A percentile compares a stretch with the other conserved stretches of the same genome.
phyloP scores from a whole-genome alignment of 1,140 invertebrate species.

The Telenomus remus region DNA sequence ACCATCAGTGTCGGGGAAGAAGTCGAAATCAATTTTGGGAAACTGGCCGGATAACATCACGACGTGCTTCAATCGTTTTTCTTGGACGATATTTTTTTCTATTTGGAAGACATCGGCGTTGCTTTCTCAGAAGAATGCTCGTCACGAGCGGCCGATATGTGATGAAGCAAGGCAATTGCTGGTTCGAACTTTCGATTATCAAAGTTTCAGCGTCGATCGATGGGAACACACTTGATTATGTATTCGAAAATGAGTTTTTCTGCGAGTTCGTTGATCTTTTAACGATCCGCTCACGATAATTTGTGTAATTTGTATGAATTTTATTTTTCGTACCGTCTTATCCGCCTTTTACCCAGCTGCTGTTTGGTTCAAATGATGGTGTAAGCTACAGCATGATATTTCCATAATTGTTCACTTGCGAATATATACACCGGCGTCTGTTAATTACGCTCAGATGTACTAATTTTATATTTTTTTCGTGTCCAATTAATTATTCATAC shows the following conservation, averaged over 20 bases:
- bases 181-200: slow-evolving; percentile 37
- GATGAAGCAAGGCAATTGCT: slow-evolving; percentile 44
- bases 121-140: slow-evolving; percentile 50
- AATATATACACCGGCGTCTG: neutral
- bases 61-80: slow-evolving; percentile 46
- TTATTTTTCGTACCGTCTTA: neutral
- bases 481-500: no score
- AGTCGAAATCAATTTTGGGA: no score
- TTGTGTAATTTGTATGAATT: slow-evolving; percentile 2
- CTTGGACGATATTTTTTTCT: slow-evolving; percentile 14
- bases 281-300: slow-evolving; percentile 9
- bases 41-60: slow-evolving; percentile 51
- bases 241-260: slow-evolving; percentile 34
- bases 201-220: slow-evolving; percentile 19
- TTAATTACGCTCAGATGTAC: no score
- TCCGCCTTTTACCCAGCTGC: no score
- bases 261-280: slow-evolving; percentile 7
- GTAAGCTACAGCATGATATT: slow-evolving; percentile 1
- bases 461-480: no score
- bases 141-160: slow-evolving; percentile 46
- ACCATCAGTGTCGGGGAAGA: slow-evolving; percentile 54
- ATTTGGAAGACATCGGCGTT: slow-evolving; percentile 36
- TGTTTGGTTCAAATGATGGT: no score
- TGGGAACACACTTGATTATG: slow-evolving; percentile 26
- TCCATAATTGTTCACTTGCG: slow-evolving; percentile 3